Base-by-base conservation (phyloP, 1,140 invertebrate genomes). In the Anastatus disparis region DNA sequence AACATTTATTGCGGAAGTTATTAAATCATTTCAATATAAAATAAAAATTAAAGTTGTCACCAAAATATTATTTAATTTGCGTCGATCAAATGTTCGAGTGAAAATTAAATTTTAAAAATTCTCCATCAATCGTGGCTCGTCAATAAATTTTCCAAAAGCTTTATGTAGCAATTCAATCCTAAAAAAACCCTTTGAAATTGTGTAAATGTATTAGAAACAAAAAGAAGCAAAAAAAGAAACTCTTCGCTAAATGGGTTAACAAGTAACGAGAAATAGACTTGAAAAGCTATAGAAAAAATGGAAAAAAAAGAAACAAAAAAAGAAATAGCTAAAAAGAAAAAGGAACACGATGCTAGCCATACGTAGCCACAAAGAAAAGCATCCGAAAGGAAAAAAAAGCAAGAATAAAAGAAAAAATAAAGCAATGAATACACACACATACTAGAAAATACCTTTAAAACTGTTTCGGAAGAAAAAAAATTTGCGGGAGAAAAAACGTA, bases 111-210 rank as follows among this genome's bases (percentile, higher is more conserved):
- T 44, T 15, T 6, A 15, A 7, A 44, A 44, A 44, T 15, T 17
- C 26, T 24, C 8, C 10, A 52, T 20, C 48, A 26, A 52, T 52
- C 48, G n/a, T 2, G 3, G 7, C 4, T 27, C 52, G 52, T 7
- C 29, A 26, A 31, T 55, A 55, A 55, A 55, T 55, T 55, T 35
- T n/a, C 52, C 42, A 15, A 9, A n/a, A 35, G 52, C 29, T 55
- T 17, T 17, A 22, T 52, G 3, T 4, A 9, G 42, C 10, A 15
- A 15, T 6, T n/a, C n/a, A 13, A n/a, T 6, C 15, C n/a, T n/a
- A n/a, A n/a, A n/a, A n/a, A n/a, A 55, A 55, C 29, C 4, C 52
- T 35, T 31, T 15, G 24, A 55, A 31, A 17, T 13, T 9, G 58
- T n/a, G 13, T n/a, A 15, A 4, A 40, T 17, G 27, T 15, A 24